Percentiles rank a stretch among this genome's conserved stretches.
Evolutionary conservation across 2,888 invertebrate genomes (phyloP).

Genomic region (Drosophila formosana): DNA sequence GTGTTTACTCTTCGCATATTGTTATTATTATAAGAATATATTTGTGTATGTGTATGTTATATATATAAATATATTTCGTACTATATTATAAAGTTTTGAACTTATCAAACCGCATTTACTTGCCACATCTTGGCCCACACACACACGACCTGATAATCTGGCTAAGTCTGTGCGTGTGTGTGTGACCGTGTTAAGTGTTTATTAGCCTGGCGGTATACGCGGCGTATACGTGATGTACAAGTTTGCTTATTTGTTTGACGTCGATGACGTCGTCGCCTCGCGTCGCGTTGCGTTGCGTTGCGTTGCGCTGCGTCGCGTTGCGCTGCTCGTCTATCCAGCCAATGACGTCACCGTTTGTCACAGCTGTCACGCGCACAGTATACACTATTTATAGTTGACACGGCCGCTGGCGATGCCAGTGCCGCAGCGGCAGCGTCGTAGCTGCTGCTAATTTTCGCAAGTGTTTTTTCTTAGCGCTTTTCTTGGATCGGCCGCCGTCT

Average conservation of each 20-base stretch:
- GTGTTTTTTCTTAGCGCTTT: constrained; percentile 78
- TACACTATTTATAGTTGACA: constrained; percentile 70
- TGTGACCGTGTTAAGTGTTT: constrained; percentile 20
- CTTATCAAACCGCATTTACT: constrained; percentile 50
- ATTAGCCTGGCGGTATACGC: constrained; percentile 38
- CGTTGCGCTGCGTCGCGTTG: constrained; percentile 1
- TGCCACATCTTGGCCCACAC: constrained; percentile 21
- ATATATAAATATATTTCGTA: constrained; percentile 1
- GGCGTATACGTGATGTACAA: constrained; percentile 55
- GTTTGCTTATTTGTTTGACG: constrained; percentile 23
- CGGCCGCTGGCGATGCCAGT: constrained; percentile 35
- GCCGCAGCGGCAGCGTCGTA: constrained; percentile 22
- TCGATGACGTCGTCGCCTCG: constrained; percentile 60
- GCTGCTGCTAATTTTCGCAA: constrained; percentile 77
- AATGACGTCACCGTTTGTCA: constrained; percentile 66
- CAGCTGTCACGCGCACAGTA: constrained; percentile 77
- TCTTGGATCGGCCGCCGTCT: constrained; percentile 70
- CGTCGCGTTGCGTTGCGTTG: constrained; percentile 12
- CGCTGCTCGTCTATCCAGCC: constrained; percentile 50
- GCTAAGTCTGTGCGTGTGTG: neutral
- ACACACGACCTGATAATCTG: constrained; percentile 20
- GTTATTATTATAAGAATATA: constrained; percentile 18
- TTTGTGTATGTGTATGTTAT: neutral
- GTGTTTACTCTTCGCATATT: constrained; percentile 56
- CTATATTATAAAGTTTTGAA: constrained; percentile 19